Evolutionary conservation across 2,113 vertebrate genomes (phyloP), one percentile per base, ranked within the genome.

Genomic region (Elanus axillaris): DNA sequence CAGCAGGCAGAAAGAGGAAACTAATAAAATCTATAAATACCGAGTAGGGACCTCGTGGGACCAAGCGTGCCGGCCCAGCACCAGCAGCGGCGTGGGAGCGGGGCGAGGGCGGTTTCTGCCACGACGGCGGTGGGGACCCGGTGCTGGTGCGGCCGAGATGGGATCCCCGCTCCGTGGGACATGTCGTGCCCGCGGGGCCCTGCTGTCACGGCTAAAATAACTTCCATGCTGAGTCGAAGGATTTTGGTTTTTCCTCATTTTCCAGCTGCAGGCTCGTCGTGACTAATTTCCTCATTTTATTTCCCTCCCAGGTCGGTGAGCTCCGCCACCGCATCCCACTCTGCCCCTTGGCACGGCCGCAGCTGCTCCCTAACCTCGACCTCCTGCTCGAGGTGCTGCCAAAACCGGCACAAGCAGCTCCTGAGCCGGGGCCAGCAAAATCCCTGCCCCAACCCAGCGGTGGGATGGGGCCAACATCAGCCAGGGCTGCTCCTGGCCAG

Each of bases 241-340:
- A 36, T 58, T 63, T 45, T 32, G 78, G 47, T 85, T 94, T 88
- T 45, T 45, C 75, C 80, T 56, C 86, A 58, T 88, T 60, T 78
- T 78, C 60, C 60, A 78, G 93, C 91, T 86, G 60, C 58, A 23
- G 66, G 66, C 66, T 27, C 7, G 38, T 29, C 1, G 4, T 76
- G 86, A 93, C 73, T 62, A 18, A 58, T 90, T 94, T 93, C 95
- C 93, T 93, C 86, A 80, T 94, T 84, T 60, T 55, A 74, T 88
- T 85, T 81, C 79, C 63, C 59, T 48, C n/a, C 85, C 9, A 5
- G 47, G 53, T 53, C 3, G 0, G 11, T 3, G 40, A 68, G 62
- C 83, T 47, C 22, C 1, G 6, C 17, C 3, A 22, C 27, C 9
- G 10, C 13, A 36, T 20, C 74, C 25, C 0, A 1, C 52, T 72